Evolutionary conservation across 2,888 invertebrate species (phyloP), one percentile per base, ranked within the genome.

Genomic region (Platypus cylindrus): DNA sequence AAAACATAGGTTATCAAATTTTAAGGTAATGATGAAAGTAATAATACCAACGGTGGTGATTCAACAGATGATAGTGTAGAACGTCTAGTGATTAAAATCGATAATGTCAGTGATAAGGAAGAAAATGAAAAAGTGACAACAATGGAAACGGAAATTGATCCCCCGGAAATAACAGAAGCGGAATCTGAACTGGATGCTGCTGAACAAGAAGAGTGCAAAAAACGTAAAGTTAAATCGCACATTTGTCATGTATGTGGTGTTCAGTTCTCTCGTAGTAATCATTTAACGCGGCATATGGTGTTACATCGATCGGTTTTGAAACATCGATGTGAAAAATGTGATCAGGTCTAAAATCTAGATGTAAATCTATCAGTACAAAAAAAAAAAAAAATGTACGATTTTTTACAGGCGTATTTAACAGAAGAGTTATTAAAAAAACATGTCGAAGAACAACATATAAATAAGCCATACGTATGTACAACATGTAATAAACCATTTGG

Each of bases 271-370:
- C 35, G 62, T 23, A 55, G 57, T 2, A 62, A 61, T 44, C 61
- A 63, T 43, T 47, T 63, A 25, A 60, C 62, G 2, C 50, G 61
- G 15, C 63, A 63, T 43, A 63, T 63, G 63, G 60, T 56, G 2
- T 41, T 63, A 23, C 63, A 63, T 47, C 45, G 59, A 23, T 54
- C 58, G 3, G 48, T 63, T 5, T 47, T 63, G 24, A 48, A 54
- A 11, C 57, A 60, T 46, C 60, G 61, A 43, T 63, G 63, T 43
- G 58, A 59, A 30, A 49, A 52, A 9, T 62, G 62, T 37, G 60
- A 60, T 20, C 59, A 60, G 39, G 38, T 41, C n/a, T n/a, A n/a
- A n/a, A n/a, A n/a, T n/a, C n/a, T n/a, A n/a, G 14, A 17, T 17
- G n/a, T 17, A 28, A 30, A 18, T 26, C n/a, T 25, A n/a, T 12